Base-by-base conservation (phyloP, 2,888 invertebrate genomes). In the Tetranychus truncatus region DNA sequence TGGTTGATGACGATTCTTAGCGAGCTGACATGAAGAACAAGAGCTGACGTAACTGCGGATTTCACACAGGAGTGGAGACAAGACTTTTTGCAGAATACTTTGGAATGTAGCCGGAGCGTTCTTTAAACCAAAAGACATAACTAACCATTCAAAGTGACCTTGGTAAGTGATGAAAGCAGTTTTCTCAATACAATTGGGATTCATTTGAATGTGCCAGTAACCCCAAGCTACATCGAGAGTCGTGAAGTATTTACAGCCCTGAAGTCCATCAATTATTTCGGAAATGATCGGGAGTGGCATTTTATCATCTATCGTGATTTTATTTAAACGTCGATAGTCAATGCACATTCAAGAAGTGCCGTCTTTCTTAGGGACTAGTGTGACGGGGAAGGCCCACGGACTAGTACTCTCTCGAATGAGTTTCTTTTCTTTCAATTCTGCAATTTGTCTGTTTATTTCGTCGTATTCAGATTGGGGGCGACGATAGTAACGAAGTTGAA, bases 91-190 rank as follows among this genome's bases (percentile, higher is more conserved):
- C 65, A 74, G 74, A 2, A 34, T 44, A 6, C 76, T 55, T 65
- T 34, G 21, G 45, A 72, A 76, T 9, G 45, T 65, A 1, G 65
- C 45, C 2, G 74, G 74, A n/a, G 74, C 71, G 8, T 21, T 74
- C 6, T 34, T 71, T 4, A 74, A 11, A 15, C 76, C 76, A 74
- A 76, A 76, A 1, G 76, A 24, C 9, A 75, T 11, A 6, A 45
- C 34, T 1, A 44, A 1, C 7, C 46, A 73, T 46, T 65, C 44
- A 66, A 46, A 76, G 4, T 65, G 66, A 6, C 74, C 74, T 6
- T 71, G 11, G 5, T 74, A 71, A 1, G 71, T 76, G 15, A 45
- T 65, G 20, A 76, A 76, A 6, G 74, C 76, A n/a, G 65, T 69
- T 65, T 71, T 65, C 5, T 71, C 18, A 3, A 8, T 55, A n/a